Evolutionary conservation across 2,888 invertebrate species (phyloP), one percentile per base, ranked within the genome.

Genomic region (Spatulosminthurus flaviceps): DNA sequence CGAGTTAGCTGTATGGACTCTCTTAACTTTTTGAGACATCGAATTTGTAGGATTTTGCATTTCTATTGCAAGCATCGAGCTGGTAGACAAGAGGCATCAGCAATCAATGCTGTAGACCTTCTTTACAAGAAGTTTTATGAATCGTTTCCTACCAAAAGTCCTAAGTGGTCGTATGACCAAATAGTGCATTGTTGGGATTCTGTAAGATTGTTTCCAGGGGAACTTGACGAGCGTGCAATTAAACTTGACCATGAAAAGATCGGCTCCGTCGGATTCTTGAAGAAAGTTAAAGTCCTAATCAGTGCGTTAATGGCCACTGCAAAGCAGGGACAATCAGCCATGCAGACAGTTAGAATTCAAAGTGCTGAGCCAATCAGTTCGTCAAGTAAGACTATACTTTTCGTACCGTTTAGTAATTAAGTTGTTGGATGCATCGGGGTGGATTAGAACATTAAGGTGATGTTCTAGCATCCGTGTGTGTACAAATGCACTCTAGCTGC

Each of bases 241-340:
- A 66, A 24, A 75, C 61, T 29, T 22, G 75, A 75, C n/a, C 75
- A 75, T 43, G 21, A 42, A 19, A 42, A 77, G 41, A 26, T 77
- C n/a, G 69, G 77, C 21, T 26, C 69, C 16, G 22, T 22, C 21
- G 77, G 67, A 2, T 69, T 69, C 69, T 26, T 69, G 43, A 67
- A 43, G 42, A 77, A 77, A 22, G 34, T 43, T 19, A 28, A 34
- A n/a, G 1, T 67, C 60, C 64, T 77, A 51, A 16, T 70, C 34
- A 19, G 19, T 77, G n/a, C n/a, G n/a, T n/a, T n/a, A n/a, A n/a
- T n/a, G n/a, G 34, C 34, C 34, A 7, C 34, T 7, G 4, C 34
- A 34, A n/a, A n/a, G n/a, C n/a, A n/a, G n/a, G n/a, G n/a, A n/a
- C 34, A 34, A 34, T 34, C 34, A 7, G 4, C 34, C 5, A 34